Evolutionary conservation across 2,797 vertebrate genomes (phyloP).

Genomic region (Halcyon chelicuti): DNA sequence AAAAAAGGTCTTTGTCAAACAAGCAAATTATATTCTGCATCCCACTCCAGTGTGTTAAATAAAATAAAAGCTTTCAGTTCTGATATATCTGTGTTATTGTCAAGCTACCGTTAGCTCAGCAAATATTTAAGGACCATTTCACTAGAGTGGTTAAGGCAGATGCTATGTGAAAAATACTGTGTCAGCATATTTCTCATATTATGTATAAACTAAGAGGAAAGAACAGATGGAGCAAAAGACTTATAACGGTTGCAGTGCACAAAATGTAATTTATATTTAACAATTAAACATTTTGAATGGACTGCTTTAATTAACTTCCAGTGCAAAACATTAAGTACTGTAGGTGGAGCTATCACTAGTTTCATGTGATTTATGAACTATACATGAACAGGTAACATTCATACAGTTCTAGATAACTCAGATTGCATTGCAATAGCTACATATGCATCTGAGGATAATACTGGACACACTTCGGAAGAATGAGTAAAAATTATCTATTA

Average conservation of each 20-base stretch:
- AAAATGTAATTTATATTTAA: slow-evolving; percentile 25
- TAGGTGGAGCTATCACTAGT: slow-evolving; percentile 23
- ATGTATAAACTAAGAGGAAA: not conserved
- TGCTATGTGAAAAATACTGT: not conserved
- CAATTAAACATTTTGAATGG: slow-evolving; percentile 25
- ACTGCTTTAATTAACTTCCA: slow-evolving; percentile 37
- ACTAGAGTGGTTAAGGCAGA: not conserved
- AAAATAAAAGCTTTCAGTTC: not conserved
- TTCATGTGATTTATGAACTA: slow-evolving; percentile 47
- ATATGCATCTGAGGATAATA: not conserved
- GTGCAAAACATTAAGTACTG: not conserved
- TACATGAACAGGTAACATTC: not conserved
- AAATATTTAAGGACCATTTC: slow-evolving; percentile 12
- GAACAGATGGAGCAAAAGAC: slow-evolving; percentile 10
- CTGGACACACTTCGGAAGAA: not conserved
- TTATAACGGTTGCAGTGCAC: not conserved
- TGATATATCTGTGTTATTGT: not conserved
- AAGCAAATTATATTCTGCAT: not conserved
- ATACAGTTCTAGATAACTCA: not conserved
- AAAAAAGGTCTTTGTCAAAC: not conserved
- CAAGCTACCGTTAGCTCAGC: not conserved
- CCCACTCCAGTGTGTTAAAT: not conserved
- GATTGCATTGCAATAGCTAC: not conserved
- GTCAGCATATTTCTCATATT: not conserved
- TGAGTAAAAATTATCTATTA: slow-evolving; percentile 41